Evolutionary conservation across 2,888 invertebrate genomes (phyloP).

Genomic region (Cerceris ruficornis): DNA sequence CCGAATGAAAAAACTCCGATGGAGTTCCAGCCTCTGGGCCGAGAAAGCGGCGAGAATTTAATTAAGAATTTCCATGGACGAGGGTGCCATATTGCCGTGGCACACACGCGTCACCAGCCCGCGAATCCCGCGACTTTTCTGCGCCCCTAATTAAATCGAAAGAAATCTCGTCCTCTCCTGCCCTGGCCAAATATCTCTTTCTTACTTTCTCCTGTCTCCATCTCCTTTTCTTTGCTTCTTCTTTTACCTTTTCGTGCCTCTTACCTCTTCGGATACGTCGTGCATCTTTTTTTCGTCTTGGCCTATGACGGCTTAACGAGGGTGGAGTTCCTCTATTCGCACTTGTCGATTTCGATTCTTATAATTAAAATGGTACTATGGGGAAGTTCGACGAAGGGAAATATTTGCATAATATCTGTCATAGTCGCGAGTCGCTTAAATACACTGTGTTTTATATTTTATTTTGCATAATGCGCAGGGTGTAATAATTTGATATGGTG

Average conservation of each 20-base stretch:
- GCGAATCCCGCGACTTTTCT: conserved; percentile 45
- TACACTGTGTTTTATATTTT: too few relatives aligned
- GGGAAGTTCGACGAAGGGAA: conserved; percentile 59
- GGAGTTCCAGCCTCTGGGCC: conserved; percentile 42
- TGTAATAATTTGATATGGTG: too few relatives aligned
- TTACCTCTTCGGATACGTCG: neutral
- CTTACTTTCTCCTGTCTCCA: conserved; percentile 1
- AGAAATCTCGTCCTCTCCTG: conserved; percentile 68
- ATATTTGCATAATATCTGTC: conserved; percentile 69
- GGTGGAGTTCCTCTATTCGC: too few relatives aligned
- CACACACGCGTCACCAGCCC: conserved; percentile 70
- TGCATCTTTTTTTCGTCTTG: conserved; percentile 11
- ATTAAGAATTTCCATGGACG: conserved; percentile 77
- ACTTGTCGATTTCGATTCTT: conserved; percentile 52
- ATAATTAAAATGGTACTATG: conserved; percentile 47
- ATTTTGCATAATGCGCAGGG: too few relatives aligned
- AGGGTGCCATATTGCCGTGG: conserved; percentile 68
- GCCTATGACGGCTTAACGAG: neutral
- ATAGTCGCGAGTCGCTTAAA: neutral
- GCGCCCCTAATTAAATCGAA: conserved; percentile 77
- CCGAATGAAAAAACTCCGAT: conserved; percentile 59
- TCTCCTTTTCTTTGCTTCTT: conserved; percentile 2
- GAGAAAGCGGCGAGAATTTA: conserved; percentile 72
- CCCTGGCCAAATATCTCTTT: conserved; percentile 28
- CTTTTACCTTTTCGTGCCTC: conserved; percentile 4